Percentiles rank a stretch among this genome's conserved stretches.
phyloP scores from a whole-genome alignment of 2,888 invertebrate species.

The Hyposoter dolosus region DNA sequence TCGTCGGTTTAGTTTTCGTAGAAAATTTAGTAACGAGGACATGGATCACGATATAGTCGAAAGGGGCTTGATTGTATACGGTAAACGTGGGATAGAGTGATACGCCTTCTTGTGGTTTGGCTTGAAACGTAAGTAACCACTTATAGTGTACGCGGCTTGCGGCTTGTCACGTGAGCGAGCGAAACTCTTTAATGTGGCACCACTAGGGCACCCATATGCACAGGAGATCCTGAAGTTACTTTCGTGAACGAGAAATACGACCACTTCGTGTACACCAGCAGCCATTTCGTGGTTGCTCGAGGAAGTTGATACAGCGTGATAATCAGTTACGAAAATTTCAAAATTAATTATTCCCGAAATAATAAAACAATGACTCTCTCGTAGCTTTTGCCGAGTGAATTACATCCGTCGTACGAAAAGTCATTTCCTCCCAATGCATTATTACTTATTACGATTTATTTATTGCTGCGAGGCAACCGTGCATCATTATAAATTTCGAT shows the following conservation, averaged over 20 bases:
- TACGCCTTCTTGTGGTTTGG: conserved; percentile 44
- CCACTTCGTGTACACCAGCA: conserved; percentile 25
- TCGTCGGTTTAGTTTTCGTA: background rate
- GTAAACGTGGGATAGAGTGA: conserved; percentile 12
- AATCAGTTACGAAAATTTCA: conserved; percentile 11
- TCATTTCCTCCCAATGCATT: background rate
- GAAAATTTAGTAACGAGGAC: background rate
- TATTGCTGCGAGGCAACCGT: background rate
- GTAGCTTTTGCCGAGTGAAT: conserved; percentile 3
- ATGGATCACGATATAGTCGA: background rate
- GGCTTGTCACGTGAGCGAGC: conserved; percentile 18
- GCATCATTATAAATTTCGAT: background rate
- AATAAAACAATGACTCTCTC: conserved; percentile 14
- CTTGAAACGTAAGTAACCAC: conserved; percentile 58
- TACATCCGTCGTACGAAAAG: background rate
- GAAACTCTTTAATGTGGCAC: conserved; percentile 18
- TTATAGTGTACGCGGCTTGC: conserved; percentile 47
- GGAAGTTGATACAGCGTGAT: conserved; percentile 2
- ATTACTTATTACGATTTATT: conserved; percentile 1
- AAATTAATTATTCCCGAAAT: conserved; percentile 16
- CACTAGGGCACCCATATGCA: conserved; percentile 3
- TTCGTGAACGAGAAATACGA: conserved; percentile 21
- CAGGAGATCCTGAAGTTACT: conserved; percentile 2
- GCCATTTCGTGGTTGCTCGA: conserved; percentile 38
- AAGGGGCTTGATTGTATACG: conserved; percentile 26